These are phyloP conservation scores for Labeo rohita DNA, from an alignment of 2,113 vertebrate species.

Conservation along the genomic window DNA sequence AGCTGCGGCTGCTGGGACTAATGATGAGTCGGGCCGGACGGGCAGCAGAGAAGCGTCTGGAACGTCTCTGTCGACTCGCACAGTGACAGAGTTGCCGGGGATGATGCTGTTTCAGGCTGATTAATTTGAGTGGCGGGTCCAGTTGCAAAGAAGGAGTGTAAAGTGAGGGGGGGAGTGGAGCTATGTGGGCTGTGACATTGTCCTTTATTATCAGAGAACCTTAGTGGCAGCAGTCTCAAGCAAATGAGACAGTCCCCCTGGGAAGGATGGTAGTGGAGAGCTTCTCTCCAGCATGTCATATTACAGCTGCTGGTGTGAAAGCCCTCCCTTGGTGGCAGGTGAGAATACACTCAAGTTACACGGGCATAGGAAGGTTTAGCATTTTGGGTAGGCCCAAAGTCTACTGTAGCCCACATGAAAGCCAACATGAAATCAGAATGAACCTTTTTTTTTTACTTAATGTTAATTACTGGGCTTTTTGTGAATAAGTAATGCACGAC, in stretches of 20 bases:
- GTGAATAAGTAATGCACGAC: no score
- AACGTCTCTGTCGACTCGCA: conserved; percentile 26
- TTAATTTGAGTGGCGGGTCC: conserved; percentile 56
- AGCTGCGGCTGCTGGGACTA: conserved; percentile 54
- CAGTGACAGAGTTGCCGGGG: conserved; percentile 35
- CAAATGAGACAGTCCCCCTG: conserved; percentile 51
- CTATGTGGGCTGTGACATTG: conserved; percentile 45
- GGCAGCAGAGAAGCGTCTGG: conserved; percentile 47
- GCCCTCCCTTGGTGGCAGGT: not conserved
- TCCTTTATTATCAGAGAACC: conserved; percentile 53
- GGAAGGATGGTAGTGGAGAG: conserved; percentile 29
- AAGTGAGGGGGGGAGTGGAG: not conserved
- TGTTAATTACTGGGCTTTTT: not conserved
- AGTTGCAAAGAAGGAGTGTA: not conserved
- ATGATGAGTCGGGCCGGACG: conserved; percentile 28
- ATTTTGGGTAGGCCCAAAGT: not conserved
- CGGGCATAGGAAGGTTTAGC: not conserved
- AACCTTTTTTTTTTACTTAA: not conserved
- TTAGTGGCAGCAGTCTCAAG: conserved; percentile 36
- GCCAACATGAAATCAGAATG: not conserved
- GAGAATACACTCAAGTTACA: not conserved
- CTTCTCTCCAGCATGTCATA: conserved; percentile 8
- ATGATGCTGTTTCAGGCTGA: conserved; percentile 50
- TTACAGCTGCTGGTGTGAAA: conserved; percentile 16
- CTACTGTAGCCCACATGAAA: not conserved